Percentiles rank a stretch among this genome's conserved stretches.
Conservation (phyloP, 2,888 invertebrate genomes). For the Zeuzera pyrina region DNA sequence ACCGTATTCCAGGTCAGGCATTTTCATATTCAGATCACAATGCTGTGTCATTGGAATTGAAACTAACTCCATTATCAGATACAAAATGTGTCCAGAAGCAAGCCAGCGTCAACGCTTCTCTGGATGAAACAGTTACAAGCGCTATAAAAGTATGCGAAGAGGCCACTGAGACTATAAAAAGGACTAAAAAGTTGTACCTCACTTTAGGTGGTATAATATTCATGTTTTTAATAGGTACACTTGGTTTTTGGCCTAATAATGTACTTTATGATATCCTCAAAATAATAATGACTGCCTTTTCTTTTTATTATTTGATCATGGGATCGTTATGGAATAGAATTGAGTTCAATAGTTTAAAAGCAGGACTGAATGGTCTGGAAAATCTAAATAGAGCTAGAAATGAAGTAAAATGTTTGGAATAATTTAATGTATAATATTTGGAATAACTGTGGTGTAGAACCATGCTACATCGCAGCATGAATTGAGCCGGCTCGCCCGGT, state of each 20-base stretch:
- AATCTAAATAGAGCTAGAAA: conserved; percentile 48
- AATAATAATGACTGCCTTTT: conserved; percentile 75
- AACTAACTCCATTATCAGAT: conserved; percentile 22
- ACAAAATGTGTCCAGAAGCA: conserved; percentile 19
- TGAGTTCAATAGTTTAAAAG: conserved; percentile 83
- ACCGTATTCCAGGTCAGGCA: conserved; percentile 78
- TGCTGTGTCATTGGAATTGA: conserved; percentile 78
- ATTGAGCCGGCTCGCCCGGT: no score
- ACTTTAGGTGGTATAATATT: conserved; percentile 61
- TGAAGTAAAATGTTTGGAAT: conserved; percentile 19
- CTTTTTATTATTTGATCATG: conserved; percentile 83
- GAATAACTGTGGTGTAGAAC: no score
- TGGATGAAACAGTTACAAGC: conserved; percentile 63
- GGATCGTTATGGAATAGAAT: conserved; percentile 87
- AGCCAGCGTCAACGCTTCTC: conserved; percentile 22
- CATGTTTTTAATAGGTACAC: conserved; percentile 64
- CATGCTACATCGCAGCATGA: no score
- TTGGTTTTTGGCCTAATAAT: conserved; percentile 61
- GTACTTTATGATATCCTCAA: conserved; percentile 71
- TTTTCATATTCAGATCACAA: conserved; percentile 95
- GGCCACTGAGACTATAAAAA: conserved; percentile 62
- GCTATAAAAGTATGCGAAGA: conserved; percentile 74
- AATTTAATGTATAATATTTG: no score
- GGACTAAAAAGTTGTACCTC: conserved; percentile 68
- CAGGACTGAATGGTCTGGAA: conserved; percentile 82